A percentile compares a stretch with the other conserved stretches of the same genome.
These are phyloP conservation scores for Zelleria hepariella DNA, from an alignment of 2,888 invertebrate species.

Conservation along the genomic window DNA sequence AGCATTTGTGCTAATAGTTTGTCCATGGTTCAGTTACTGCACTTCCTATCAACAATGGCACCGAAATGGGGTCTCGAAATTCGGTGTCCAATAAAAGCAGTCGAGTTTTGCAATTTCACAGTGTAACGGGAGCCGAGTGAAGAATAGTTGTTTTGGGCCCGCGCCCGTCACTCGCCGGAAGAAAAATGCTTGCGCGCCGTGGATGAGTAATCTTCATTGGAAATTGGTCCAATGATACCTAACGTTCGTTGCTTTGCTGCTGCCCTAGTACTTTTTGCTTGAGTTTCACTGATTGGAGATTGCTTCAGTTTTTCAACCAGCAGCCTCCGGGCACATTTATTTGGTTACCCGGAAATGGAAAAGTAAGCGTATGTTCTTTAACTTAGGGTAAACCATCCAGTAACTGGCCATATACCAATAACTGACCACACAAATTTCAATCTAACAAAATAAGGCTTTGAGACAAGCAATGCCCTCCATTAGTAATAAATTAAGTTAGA, in stretches of 20 bases:
- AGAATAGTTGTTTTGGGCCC: slow-evolving; percentile 2
- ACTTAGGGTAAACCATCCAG: too few species aligned
- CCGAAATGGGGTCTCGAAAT: slow-evolving; percentile 5
- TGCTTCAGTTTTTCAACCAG: too few species aligned
- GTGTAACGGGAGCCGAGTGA: background rate
- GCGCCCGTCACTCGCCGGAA: background rate
- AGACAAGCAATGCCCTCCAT: too few species aligned
- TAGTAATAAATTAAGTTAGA: too few species aligned
- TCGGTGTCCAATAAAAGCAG: slow-evolving; percentile 5
- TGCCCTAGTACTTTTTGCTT: background rate
- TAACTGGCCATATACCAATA: too few species aligned
- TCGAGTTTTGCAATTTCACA: slow-evolving; percentile 3
- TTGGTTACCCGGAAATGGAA: too few species aligned
- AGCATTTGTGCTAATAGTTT: too few species aligned
- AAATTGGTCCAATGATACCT: background rate
- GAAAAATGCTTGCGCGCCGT: background rate
- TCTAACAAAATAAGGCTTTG: too few species aligned
- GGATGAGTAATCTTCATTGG: background rate
- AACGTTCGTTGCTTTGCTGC: background rate
- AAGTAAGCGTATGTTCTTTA: too few species aligned
- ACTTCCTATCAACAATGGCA: background rate
- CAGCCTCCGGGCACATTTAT: too few species aligned
- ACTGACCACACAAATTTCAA: too few species aligned
- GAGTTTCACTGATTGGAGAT: too few species aligned
- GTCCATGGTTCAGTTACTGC: background rate